Evolutionary conservation across 2,888 invertebrate species (phyloP).

Genomic region (Tyria jacobaeae): DNA sequence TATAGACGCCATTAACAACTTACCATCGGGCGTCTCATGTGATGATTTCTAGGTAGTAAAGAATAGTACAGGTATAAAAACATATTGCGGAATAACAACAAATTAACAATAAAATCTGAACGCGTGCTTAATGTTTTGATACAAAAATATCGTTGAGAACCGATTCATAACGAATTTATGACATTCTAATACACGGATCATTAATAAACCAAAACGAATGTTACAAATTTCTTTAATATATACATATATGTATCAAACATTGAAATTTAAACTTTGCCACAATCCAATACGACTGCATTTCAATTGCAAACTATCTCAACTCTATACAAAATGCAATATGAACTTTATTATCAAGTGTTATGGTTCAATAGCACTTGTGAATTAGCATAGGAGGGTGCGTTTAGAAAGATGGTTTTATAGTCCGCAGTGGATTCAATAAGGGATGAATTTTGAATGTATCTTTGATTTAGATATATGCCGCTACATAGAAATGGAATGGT

Average conservation of each 20-base stretch:
- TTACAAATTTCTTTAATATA: not conserved
- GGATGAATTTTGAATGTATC: constrained; percentile 7
- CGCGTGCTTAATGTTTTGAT: not conserved
- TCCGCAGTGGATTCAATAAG: constrained; percentile 9
- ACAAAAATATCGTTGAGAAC: not conserved
- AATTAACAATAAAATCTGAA: not conserved
- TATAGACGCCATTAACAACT: too few species aligned
- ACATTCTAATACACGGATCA: constrained; percentile 27
- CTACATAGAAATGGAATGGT: not conserved
- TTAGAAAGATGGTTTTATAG: constrained; percentile 11
- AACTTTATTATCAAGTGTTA: not conserved
- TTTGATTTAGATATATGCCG: constrained; percentile 7
- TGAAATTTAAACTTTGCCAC: constrained; percentile 2
- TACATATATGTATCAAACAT: too few species aligned
- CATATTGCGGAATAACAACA: too few species aligned
- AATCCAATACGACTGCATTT: not conserved
- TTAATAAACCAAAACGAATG: constrained; percentile 19
- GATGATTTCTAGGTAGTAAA: too few species aligned
- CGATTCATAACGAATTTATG: constrained; percentile 14
- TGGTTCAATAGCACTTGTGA: not conserved
- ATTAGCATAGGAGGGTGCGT: not conserved
- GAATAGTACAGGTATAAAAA: too few species aligned
- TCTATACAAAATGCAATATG: not conserved
- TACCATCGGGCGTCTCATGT: too few species aligned
- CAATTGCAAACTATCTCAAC: not conserved